phyloP scores from a whole-genome alignment of 2,797 vertebrate species.

The Varecia variegata region DNA sequence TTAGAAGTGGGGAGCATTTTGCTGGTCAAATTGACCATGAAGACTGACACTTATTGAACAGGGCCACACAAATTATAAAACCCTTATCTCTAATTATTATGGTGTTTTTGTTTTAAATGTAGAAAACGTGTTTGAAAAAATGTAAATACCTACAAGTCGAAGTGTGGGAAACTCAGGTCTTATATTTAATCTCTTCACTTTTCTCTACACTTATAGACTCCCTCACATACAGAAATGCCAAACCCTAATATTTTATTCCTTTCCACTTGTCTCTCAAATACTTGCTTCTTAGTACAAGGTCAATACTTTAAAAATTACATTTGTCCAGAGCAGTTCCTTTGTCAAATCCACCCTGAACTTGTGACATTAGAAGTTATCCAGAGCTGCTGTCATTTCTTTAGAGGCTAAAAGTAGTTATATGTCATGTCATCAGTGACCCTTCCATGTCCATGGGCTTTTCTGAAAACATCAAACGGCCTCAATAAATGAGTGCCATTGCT shows the following conservation, averaged over 20 bases:
- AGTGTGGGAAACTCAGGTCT: not conserved
- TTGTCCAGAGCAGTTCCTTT: constrained; percentile 19
- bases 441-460: not conserved
- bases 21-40: not conserved
- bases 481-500: not conserved
- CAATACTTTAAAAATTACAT: constrained; percentile 41
- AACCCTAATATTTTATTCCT: not conserved
- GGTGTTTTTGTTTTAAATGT: not conserved
- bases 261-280: constrained; percentile 2
- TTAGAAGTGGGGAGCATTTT: not conserved
- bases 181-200: not conserved
- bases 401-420: not conserved
- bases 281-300: constrained; percentile 10
- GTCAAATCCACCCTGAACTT: constrained; percentile 21
- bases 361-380: not conserved
- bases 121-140: not conserved
- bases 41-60: not conserved
- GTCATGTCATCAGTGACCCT: constrained; percentile 28
- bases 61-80: not conserved
- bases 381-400: constrained; percentile 39
- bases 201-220: not conserved
- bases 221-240: not conserved
- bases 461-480: constrained; percentile 21
- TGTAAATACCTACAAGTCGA: not conserved
- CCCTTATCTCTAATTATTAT: not conserved